Base-by-base conservation (phyloP, 2,797 vertebrate genomes). In the Delichon dasypus region DNA sequence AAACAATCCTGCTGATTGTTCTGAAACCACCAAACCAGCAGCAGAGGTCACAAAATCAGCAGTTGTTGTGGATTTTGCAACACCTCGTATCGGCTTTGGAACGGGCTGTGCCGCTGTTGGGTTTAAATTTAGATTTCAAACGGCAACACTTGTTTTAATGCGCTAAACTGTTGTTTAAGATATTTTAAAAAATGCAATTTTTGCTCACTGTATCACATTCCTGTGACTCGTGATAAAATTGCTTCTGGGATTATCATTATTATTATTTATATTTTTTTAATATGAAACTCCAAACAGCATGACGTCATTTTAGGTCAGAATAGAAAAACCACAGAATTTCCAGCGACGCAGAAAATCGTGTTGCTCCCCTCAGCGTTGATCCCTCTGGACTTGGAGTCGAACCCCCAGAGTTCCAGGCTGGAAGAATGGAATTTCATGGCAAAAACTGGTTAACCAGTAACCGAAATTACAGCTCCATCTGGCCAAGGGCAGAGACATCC, bases 381-480 rank as follows among this genome's bases (percentile, higher is more conserved):
- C 70, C 73, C 58, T 48, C 85, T 26, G 65, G 36, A 60, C 40
- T 20, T 53, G 70, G 55, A 94, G 40, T 51, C 48, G 36, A 60
- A 75, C 16, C 76, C 66, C 44, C 29, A 29, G 13, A 66, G 72
- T 10, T 74, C 21, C 64, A 85, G 55, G 22, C 62, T 34, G 60
- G 42, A 47, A 36, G 58, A 62, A 90, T 42, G 70, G 72, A 85
- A 68, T 62, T 73, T 30, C 53, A 55, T 66, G 71, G 86, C 18
- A 17, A 55, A 17, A 55, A 23, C 57, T 82, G 78, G 92, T 96
- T 96, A 96, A 96, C 94, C 81, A 94, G 95, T 95, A 96, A 96
- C 95, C 44, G 47, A 55, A 96, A 96, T 96, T 90, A 79, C 66
- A 72, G 86, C 79, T 87, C 57, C 71, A 23, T 55, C 44, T 94